Evolutionary conservation across 2,113 vertebrate species (phyloP), one percentile per base, ranked within the genome.

Genomic region (Henicopernis longicauda): DNA sequence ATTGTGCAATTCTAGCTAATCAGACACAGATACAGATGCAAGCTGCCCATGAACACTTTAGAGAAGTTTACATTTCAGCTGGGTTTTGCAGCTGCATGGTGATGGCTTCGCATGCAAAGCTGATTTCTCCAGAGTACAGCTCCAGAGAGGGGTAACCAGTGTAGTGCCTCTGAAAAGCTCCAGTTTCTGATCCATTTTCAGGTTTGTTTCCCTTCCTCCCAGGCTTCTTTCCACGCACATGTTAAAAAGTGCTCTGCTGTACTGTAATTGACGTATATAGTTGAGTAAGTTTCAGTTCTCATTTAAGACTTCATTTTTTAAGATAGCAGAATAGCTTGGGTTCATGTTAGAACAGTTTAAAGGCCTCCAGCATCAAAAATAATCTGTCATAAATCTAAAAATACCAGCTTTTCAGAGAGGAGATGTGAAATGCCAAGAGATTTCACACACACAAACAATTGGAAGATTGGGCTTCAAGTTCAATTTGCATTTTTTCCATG

Each of bases 321-420:
- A 88, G 73, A 47, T 9, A 81, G 63, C 38, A 81, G 83, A 81
- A 57, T 63, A 82, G 63, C 44, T 81, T 63, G 27, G 23, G 77
- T 78, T 97, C 77, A 23, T 54, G 57, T 92, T 80, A 95, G 83
- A 97, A 94, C 65, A 86, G 89, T 78, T 94, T 91, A 79, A 87
- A 86, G 66, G 66, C 77, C 61, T 87, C 73, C 66, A 94, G 86
- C 71, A 86, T 88, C 18, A 93, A 94, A 96, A 95, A 80, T 45
- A 91, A 88, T 86, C 91, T 80, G 72, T 74, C 0, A 0, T 62
- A 80, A 82, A 95, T 91, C 54, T 82, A 91, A 94, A 84, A 89
- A 45, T 38, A 89, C 61, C 73, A 89, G 38, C 44, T 95, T 76
- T 92, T 62, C 83, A 85, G 86, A 61, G 59, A 73, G 40, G 67